phyloP scores from a whole-genome alignment of 2,797 vertebrate species.

The Cetoscarus ocellatus region DNA sequence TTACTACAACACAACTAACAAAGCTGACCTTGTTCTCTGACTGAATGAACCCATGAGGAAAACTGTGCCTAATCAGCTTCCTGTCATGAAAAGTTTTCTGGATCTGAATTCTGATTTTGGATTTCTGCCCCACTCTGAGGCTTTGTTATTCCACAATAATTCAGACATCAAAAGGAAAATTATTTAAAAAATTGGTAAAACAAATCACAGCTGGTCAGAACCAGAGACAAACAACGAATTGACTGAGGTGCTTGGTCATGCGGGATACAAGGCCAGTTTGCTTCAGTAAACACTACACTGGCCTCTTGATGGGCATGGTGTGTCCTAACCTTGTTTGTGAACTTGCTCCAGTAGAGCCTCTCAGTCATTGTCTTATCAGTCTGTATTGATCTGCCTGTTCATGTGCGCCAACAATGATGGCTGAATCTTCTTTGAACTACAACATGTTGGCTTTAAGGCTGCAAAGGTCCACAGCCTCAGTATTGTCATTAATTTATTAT shows the following conservation, averaged over 20 bases:
- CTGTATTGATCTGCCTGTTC: slow-evolving; percentile 49
- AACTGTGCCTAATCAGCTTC: too few relatives aligned
- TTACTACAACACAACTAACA: background rate
- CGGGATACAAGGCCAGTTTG: slow-evolving; percentile 12
- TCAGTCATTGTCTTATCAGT: slow-evolving; percentile 65
- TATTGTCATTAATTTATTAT: too few relatives aligned
- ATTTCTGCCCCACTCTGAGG: background rate
- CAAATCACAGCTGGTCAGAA: background rate
- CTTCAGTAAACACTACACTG: slow-evolving; percentile 45
- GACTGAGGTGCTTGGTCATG: slow-evolving; percentile 10
- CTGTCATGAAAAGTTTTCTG: too few relatives aligned
- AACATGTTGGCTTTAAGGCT: too few relatives aligned
- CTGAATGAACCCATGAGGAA: background rate
- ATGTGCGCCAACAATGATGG: slow-evolving; percentile 22
- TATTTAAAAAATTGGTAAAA: background rate
- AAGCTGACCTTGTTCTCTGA: background rate
- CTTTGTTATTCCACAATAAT: background rate
- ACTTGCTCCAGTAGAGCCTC: slow-evolving; percentile 4
- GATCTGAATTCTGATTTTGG: background rate
- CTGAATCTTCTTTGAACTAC: too few relatives aligned
- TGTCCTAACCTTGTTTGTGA: slow-evolving; percentile 61
- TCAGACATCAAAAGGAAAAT: background rate
- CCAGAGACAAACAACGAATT: slow-evolving; percentile 7
- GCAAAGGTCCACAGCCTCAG: too few relatives aligned
- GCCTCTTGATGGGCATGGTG: slow-evolving; percentile 41